Evolutionary conservation across 2,797 vertebrate genomes (phyloP).

Genomic region (Crax fasciolata): DNA sequence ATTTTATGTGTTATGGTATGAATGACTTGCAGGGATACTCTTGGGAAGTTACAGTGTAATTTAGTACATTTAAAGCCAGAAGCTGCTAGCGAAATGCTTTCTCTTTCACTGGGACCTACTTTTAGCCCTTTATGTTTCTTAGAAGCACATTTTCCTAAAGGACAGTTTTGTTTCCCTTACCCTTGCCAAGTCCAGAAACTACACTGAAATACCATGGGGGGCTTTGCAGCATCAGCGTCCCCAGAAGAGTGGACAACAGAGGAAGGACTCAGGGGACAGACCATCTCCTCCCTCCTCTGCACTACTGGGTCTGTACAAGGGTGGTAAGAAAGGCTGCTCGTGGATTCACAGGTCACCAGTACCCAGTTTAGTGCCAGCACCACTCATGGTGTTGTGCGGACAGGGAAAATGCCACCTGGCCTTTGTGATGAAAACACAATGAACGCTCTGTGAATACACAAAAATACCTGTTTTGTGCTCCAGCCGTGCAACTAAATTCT

Average conservation of each 20-base stretch:
- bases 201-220: accelerated
- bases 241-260: background rate
- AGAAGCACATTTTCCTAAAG: background rate
- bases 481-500: background rate
- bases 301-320: background rate
- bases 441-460: background rate
- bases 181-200: background rate
- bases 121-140: background rate
- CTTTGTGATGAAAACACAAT: background rate
- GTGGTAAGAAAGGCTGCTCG: background rate
- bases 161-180: background rate
- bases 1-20: slow-evolving; percentile 19
- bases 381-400: background rate
- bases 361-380: background rate
- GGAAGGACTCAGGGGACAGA: accelerated
- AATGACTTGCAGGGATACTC: slow-evolving; percentile 29
- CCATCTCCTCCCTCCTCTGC: background rate
- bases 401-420: background rate
- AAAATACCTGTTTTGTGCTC: background rate
- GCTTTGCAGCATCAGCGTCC: background rate
- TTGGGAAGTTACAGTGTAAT: slow-evolving; percentile 4
- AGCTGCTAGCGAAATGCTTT: slow-evolving; percentile 4
- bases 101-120: background rate
- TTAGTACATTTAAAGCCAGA: slow-evolving; percentile 8
- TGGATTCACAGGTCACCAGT: background rate